phyloP scores from a whole-genome alignment of 2,113 vertebrate genomes.

The Alaudala cheleensis region DNA sequence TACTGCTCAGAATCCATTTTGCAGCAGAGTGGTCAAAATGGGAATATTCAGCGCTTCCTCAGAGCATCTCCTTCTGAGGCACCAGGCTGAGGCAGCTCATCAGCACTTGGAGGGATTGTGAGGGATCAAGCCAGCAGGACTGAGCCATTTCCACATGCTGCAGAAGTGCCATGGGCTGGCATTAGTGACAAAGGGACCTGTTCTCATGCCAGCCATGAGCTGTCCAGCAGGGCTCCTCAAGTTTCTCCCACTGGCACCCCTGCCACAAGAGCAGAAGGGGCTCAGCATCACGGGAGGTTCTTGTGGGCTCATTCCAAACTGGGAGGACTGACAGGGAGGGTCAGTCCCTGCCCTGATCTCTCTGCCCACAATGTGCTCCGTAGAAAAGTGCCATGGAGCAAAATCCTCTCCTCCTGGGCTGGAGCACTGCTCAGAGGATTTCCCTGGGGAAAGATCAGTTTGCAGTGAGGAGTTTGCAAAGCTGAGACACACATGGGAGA shows the following conservation, averaged over 20 bases:
- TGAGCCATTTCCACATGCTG: not conserved
- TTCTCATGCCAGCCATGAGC: not conserved
- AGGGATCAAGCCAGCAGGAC: not conserved
- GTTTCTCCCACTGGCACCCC: not conserved
- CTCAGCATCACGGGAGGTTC: not conserved
- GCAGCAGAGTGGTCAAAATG: not conserved
- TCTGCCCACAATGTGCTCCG: not conserved
- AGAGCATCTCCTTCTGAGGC: not conserved
- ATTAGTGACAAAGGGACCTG: not conserved
- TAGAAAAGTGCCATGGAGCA: not conserved
- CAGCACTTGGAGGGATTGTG: not conserved
- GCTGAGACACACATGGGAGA: not conserved
- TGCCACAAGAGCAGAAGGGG: not conserved
- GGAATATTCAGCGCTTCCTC: not conserved
- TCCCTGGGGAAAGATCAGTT: not conserved
- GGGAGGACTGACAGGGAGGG: not conserved
- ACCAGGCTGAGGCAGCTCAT: not conserved
- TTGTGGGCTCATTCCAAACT: not conserved
- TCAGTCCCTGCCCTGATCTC: not conserved
- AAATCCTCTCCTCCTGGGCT: not conserved
- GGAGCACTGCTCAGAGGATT: not conserved
- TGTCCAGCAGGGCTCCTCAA: not conserved
- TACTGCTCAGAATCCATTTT: not conserved
- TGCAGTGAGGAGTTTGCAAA: not conserved
- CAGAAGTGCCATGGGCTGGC: not conserved